Base-by-base conservation (phyloP, 2,888 invertebrate species). In the Siphlonurus alternatus region DNA sequence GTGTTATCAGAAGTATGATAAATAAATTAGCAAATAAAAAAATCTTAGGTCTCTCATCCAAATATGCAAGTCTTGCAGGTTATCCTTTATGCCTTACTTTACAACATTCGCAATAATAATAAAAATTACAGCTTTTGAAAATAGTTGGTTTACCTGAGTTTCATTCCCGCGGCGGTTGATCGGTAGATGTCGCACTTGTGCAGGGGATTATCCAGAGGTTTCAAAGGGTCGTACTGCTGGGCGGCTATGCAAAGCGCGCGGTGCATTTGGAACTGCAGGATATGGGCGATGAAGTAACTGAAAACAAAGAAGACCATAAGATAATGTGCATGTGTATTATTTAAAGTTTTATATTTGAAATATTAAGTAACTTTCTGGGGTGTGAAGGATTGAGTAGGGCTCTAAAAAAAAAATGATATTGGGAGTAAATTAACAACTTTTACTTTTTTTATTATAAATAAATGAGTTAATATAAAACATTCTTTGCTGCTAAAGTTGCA, bases 241-340 rank as follows among this genome's bases (percentile, higher is more conserved):
- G 83, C 74, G 72, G 80, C 76, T 73, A 80, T 73, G 72, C 88
- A 88, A 38, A 87, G 78, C 0, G 84, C 80, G 63, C 86, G 81
- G 72, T 88, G 86, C 75, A 89, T 85, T 74, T 88, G 88, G 79
- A 88, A 89, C 78, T 89, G 88, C 61, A 88, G 78, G 66, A 81
- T 75, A 67, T 74, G 75, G 66, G 78, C 77, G 23, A 81, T 78
- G 69, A 81, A 81, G 69, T 81, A 81, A 67, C 81, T 76, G 68
- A 63, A 71, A 67, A n/a, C n/a, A 70, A 71, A 61, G 71, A 70
- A 61, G 20, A 59, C 20, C 61, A 19, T 61, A 20, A 18, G 5
- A 23, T 24, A 2, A 3, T 23, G 1, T n/a, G n/a, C 38, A 38
- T 38, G 5, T 38, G 38, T 5, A 38, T 38, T 38, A 38, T 38